These are phyloP conservation scores for Diuraphis noxia DNA, from an alignment of 1,140 invertebrate species.

Conservation along the genomic window DNA sequence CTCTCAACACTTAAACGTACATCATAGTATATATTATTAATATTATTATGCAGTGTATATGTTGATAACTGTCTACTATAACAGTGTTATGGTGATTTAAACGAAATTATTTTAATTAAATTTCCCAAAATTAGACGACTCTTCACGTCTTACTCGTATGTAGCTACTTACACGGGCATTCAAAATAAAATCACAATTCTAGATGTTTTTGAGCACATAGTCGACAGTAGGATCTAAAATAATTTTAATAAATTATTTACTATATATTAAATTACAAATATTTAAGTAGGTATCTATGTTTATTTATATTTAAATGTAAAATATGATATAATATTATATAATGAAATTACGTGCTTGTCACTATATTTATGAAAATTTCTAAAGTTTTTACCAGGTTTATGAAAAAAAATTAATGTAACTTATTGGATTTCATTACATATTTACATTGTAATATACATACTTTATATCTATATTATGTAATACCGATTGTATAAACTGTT, in stretches of 20 bases:
- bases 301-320: neutral
- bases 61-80: neutral
- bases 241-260: neutral
- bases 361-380: neutral
- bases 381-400: neutral
- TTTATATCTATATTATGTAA: neutral
- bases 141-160: neutral
- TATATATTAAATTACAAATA: neutral
- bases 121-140: neutral
- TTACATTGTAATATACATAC: neutral
- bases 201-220: neutral
- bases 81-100: neutral
- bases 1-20: neutral
- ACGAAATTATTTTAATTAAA: neutral
- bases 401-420: neutral
- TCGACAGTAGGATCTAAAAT: neutral
- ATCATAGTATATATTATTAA: neutral
- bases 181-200: neutral
- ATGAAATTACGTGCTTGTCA: neutral
- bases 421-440: neutral
- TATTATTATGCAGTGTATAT: neutral
- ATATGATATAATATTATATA: neutral
- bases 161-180: neutral
- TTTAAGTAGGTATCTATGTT: neutral
- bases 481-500: neutral